These are phyloP conservation scores for Tethya wilhelma DNA, from an alignment of 37 sponge, comb jelly and placozoan species.

Conservation along the genomic window DNA sequence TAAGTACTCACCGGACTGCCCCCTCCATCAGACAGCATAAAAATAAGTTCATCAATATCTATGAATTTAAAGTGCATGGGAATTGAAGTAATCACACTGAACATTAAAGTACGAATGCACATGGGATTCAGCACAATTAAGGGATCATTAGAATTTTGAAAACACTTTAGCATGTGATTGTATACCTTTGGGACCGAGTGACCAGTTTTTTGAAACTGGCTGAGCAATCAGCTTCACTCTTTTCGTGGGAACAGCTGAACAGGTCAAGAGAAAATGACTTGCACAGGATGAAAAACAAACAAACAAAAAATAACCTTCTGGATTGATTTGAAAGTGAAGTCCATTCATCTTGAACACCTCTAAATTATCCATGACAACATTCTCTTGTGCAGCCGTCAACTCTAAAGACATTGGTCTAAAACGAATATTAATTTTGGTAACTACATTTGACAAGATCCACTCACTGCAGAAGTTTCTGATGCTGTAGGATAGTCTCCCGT, in stretches of 20 bases:
- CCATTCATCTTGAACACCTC: constrained; percentile 88
- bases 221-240: constrained; percentile 76
- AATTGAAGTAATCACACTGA: not conserved
- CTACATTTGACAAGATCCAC: too few species aligned
- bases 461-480: constrained; percentile 83
- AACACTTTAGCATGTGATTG: too few species aligned
- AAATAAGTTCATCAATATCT: constrained; percentile 93
- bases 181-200: constrained; percentile 69
- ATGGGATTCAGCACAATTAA: not conserved
- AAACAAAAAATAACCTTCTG: constrained; percentile 53
- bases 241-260: constrained; percentile 77
- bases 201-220: constrained; percentile 88
- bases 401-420: constrained; percentile 75
- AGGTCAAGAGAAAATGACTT: too few species aligned
- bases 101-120: not conserved
- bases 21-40: constrained; percentile 79
- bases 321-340: constrained; percentile 84
- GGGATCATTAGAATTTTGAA: not conserved
- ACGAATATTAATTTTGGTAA: not conserved
- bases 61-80: not conserved
- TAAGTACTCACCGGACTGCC: constrained; percentile 60
- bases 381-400: constrained; percentile 84
- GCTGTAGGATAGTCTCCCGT: constrained; percentile 75
- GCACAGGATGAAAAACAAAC: too few species aligned
- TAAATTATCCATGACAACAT: constrained; percentile 81